Base-by-base conservation (phyloP, 2,113 vertebrate species). In the Cynoglossus semilaevis region DNA sequence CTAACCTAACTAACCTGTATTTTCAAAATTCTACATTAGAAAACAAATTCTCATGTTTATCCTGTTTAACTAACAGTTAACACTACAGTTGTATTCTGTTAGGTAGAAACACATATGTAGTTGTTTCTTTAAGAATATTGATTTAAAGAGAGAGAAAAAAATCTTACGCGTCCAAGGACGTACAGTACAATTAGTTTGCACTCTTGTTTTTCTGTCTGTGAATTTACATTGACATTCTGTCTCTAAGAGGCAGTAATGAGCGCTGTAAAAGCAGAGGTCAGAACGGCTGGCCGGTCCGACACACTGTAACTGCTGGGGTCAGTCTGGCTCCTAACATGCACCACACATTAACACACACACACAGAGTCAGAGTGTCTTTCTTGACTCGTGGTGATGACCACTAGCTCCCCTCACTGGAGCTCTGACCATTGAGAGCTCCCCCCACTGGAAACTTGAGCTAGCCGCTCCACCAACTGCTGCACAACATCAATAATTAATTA, bases 401-500 rank as follows among this genome's bases (percentile, higher is more conserved):
- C 87, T 79, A 51, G 68, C 66, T 88, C 47, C 59, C 72, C 82
- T 69, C 81, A 75, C 76, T 56, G 70, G 56, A 83, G 56, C 82
- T 76, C 68, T 58, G 56, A 74, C 79, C 85, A 89, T 83, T 88
- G 74, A 74, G 81, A 87, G 70, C 45, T 37, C 72, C 46, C 22
- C 54, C 22, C 37, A 36, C 38, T 53, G 53, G 91, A 93, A 93
- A 88, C 88, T 66, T 56, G 79, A 93, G 89, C 88, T 73, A 80
- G 74, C 66, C 72, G 83, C 65, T 84, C 83, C 87, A 85, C 87
- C 90, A 88, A 90, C 90, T 90, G 89, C 90, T 92, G 90, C 87
- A 90, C 90, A 89, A 88, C 89, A 91, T 95, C 88, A 93, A 91
- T 94, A 92, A 94, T 94, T 93, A 93, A 94, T 94, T 90, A 93